phyloP scores from a whole-genome alignment of 30 jellyfish, hydroid and myxozoan genomes.

The Hydractinia symbiolongicarpus region DNA sequence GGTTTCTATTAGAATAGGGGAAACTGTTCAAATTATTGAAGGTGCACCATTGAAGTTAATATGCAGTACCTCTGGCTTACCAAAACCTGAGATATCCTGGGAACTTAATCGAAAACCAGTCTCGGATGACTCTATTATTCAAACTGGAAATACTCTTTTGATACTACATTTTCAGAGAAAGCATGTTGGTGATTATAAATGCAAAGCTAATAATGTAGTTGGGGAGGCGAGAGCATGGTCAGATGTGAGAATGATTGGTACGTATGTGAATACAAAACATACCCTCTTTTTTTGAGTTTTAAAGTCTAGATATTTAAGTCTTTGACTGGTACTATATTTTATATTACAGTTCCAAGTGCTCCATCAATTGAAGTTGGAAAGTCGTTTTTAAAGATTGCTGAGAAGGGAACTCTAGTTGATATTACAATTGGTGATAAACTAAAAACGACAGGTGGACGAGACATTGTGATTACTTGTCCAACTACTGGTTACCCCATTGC shows the following conservation, averaged over 20 bases:
- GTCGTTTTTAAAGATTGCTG: conserved; percentile 43
- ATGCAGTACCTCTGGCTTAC: conserved; percentile 62
- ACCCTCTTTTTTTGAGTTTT: neutral
- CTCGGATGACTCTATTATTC: conserved; percentile 30
- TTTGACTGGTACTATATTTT: neutral
- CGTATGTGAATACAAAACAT: neutral
- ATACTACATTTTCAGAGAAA: conserved; percentile 39
- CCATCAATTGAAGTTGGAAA: conserved; percentile 47
- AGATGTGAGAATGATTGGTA: conserved; percentile 50
- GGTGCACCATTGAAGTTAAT: conserved; percentile 61
- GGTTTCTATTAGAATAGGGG: conserved; percentile 58
- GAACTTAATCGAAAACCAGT: conserved; percentile 41
- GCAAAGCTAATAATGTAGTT: conserved; percentile 56
- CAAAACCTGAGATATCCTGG: conserved; percentile 68
- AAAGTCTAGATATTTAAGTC: too few relatives aligned
- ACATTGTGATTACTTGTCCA: conserved; percentile 52
- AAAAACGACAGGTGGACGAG: conserved; percentile 76
- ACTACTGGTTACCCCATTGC: conserved; percentile 72
- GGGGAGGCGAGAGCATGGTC: conserved; percentile 55
- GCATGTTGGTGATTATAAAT: conserved; percentile 64
- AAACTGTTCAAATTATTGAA: conserved; percentile 47
- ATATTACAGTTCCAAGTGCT: conserved; percentile 49
- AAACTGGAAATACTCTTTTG: conserved; percentile 59
- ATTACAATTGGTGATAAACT: conserved; percentile 55
- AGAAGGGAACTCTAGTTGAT: conserved; percentile 18